Base-by-base conservation (phyloP, 2,888 invertebrate genomes). In the Ctenicera cuprea region DNA sequence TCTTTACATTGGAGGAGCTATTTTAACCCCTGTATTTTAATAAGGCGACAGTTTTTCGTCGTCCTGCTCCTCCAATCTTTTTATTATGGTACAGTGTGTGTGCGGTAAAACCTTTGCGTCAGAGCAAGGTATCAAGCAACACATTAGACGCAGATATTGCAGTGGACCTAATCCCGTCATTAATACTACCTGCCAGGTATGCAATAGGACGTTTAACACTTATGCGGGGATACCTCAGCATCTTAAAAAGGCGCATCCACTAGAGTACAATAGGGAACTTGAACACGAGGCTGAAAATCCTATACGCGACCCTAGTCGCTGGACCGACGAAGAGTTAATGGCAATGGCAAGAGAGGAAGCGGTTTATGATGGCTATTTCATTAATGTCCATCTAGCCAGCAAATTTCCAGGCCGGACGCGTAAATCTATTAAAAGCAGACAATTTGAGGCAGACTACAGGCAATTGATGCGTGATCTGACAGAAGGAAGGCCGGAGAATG, bases 141-240 rank as follows among this genome's bases (percentile, higher is more conserved):
- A 59, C 38, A 5, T 33, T 3, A 14, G 37, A 5, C 33, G 59
- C 3, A 16, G 33, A 16, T 18, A 37, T 16, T 59, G 59, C 14
- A 33, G 37, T 8, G 59, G 38, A 11, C 37, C 54, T 3, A 3
- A 26, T 3, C 3, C 3, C 5, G 11, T 1, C 3, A n/a, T n/a
- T n/a, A 1, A 33, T 9, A 59, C 9, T 3, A 14, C 12, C 26
- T 57, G 30, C 30, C 8, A 26, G 5, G 30, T 26, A 18, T 59
- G 37, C 9, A 1, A 33, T 1, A 3, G 20, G 0, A 18, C 26
- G 0, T 75, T 52, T n/a, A 33, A 26, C 11, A 63, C 63, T 11
- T 68, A 4, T 26, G 30, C 48, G 11, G 73, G 75, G 0, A 59
- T 73, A 61, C 50, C 73, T 3, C 72, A 59, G 45, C 73, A 75